These are phyloP conservation scores for Camelus bactrianus DNA, from an alignment of 2,113 vertebrate species.

Conservation along the genomic window DNA sequence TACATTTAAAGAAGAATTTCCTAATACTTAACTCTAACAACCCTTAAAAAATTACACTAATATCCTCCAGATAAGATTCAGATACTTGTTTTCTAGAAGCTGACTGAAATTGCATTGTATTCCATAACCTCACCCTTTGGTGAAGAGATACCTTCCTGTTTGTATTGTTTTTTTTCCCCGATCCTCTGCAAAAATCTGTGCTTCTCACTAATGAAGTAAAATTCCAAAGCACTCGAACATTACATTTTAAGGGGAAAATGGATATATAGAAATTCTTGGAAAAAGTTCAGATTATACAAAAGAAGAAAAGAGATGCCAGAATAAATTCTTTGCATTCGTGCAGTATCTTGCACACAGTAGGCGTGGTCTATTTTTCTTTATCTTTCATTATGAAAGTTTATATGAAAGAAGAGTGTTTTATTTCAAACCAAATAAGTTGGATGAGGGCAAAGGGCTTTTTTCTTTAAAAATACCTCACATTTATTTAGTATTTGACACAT, in stretches of 20 bases:
- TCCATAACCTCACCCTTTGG: not conserved
- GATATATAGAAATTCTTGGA: not conserved
- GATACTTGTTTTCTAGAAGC: conserved; percentile 38
- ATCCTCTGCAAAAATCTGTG: conserved; percentile 27
- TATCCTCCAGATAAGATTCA: not conserved
- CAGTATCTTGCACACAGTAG: not conserved
- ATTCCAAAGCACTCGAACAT: not conserved
- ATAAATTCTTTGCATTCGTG: not conserved
- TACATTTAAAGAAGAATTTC: not conserved
- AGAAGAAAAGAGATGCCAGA: not conserved
- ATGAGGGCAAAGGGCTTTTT: conserved; percentile 17
- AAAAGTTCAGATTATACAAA: not conserved
- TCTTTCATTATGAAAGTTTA: conserved; percentile 45
- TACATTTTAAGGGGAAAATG: not conserved
- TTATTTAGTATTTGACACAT: not conserved
- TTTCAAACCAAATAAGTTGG: not conserved
- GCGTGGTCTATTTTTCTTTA: not conserved
- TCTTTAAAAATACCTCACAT: not conserved
- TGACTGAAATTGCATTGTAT: not conserved
- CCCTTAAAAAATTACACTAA: not conserved
- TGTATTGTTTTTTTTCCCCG: not conserved
- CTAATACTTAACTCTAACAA: not conserved
- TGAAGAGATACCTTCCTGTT: not conserved
- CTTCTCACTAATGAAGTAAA: conserved; percentile 25
- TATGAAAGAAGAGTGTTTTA: not conserved